Percentiles rank a stretch among this genome's conserved stretches.
phyloP scores from a whole-genome alignment of 2,113 vertebrate species.

The Carollia perspicillata region DNA sequence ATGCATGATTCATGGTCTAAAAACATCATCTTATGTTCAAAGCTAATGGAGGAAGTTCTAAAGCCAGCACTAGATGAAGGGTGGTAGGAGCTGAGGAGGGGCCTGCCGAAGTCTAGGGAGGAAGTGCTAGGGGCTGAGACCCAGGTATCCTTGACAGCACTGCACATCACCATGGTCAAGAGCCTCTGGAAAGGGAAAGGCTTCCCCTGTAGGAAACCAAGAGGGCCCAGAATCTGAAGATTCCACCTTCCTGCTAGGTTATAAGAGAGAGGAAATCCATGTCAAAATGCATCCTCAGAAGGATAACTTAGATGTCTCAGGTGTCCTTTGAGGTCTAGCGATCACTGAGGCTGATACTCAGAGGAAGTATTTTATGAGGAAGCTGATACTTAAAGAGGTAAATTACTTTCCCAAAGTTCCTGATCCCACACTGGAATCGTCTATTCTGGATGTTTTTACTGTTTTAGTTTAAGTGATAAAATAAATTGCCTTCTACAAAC shows the following conservation, averaged over 20 bases:
- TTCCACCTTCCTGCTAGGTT: background rate
- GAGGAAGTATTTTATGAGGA: background rate
- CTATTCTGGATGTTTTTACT: background rate
- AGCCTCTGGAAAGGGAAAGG: background rate
- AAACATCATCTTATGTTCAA: background rate
- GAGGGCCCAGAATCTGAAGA: background rate
- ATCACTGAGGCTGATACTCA: background rate
- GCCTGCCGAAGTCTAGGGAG: background rate
- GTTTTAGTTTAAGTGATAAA: background rate
- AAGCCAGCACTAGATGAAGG: background rate
- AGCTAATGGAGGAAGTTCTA: background rate
- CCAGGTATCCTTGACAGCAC: background rate
- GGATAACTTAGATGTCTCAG: background rate
- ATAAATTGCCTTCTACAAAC: background rate
- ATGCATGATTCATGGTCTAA: background rate
- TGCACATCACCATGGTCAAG: background rate
- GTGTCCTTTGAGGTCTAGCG: background rate
- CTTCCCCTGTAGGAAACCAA: background rate
- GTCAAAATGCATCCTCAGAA: background rate
- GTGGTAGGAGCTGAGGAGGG: background rate
- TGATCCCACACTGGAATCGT: background rate
- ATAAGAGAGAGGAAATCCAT: background rate
- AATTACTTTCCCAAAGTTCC: background rate
- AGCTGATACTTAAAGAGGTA: background rate
- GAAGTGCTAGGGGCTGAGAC: background rate